These are phyloP conservation scores for Esperia sulphurella DNA, from an alignment of 2,888 invertebrate genomes.

Conservation along the genomic window DNA sequence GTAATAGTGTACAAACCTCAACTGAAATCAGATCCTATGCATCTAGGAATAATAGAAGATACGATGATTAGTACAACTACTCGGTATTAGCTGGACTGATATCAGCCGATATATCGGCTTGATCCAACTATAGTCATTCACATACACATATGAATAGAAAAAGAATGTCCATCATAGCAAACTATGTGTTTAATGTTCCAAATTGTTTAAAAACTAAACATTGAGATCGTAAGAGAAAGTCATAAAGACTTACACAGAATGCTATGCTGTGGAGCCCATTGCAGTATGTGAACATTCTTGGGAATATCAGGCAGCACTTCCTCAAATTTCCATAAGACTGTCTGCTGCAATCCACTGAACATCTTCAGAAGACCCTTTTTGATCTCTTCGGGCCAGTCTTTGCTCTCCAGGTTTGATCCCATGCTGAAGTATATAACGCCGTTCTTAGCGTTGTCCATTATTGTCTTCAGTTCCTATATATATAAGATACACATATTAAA, in stretches of 20 bases:
- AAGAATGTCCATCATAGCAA: too few species aligned
- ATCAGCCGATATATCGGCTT: too few species aligned
- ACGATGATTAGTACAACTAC: too few species aligned
- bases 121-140: too few species aligned
- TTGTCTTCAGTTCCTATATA: slow-evolving; percentile 41
- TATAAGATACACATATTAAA: background rate
- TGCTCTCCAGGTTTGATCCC: slow-evolving; percentile 49
- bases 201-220: too few species aligned
- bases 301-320: slow-evolving; percentile 34
- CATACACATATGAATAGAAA: too few species aligned
- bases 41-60: too few species aligned
- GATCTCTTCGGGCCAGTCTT: slow-evolving; percentile 31
- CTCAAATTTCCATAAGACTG: slow-evolving; percentile 60
- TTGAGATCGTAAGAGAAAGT: too few species aligned
- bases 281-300: slow-evolving; percentile 43
- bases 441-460: slow-evolving; percentile 42
- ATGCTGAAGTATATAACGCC: slow-evolving; percentile 60
- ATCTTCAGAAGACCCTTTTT: slow-evolving; percentile 34
- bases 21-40: too few species aligned
- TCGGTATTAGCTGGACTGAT: too few species aligned
- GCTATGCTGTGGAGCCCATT: slow-evolving; percentile 51
- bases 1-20: too few species aligned
- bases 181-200: too few species aligned
- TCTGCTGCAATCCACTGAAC: slow-evolving; percentile 49
- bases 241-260: slow-evolving; percentile 30